Percentiles rank a stretch among this genome's conserved stretches.
Evolutionary conservation across 2,113 vertebrate species (phyloP).

Genomic region (Zapornia atra): DNA sequence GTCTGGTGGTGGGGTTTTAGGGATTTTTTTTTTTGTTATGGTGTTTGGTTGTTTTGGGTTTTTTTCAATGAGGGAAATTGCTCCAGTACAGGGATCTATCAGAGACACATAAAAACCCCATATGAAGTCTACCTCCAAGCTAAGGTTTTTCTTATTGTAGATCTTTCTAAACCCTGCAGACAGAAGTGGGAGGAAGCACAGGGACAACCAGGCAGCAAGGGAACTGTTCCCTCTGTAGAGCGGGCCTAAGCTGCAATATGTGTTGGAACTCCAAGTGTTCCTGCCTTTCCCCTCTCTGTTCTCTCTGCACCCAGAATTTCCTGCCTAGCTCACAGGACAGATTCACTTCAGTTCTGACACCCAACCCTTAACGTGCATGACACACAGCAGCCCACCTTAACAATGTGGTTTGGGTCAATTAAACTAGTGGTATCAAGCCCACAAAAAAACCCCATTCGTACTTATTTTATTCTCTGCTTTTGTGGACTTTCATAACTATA

Average conservation of each 20-base stretch:
- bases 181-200: not conserved
- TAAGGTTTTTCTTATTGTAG: not conserved
- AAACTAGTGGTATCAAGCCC: not conserved
- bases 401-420: not conserved
- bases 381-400: not conserved
- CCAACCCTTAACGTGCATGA: fast-evolving
- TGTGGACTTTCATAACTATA: not conserved
- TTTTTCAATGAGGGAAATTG: not conserved
- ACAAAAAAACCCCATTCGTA: not conserved
- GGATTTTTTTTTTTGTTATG: too few species aligned
- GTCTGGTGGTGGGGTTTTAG: too few species aligned
- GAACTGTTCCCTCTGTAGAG: not conserved
- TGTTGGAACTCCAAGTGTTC: not conserved
- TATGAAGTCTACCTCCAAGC: not conserved
- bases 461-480: not conserved
- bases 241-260: not conserved
- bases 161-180: not conserved
- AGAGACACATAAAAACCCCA: not conserved
- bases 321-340: not conserved
- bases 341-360: not conserved
- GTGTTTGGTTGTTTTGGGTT: not conserved
- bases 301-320: not conserved
- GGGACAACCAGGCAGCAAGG: not conserved
- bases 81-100: not conserved
- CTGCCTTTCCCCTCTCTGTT: not conserved